These are phyloP conservation scores for Anastrepha obliqua DNA, from an alignment of 1,140 invertebrate species.

Conservation along the genomic window DNA sequence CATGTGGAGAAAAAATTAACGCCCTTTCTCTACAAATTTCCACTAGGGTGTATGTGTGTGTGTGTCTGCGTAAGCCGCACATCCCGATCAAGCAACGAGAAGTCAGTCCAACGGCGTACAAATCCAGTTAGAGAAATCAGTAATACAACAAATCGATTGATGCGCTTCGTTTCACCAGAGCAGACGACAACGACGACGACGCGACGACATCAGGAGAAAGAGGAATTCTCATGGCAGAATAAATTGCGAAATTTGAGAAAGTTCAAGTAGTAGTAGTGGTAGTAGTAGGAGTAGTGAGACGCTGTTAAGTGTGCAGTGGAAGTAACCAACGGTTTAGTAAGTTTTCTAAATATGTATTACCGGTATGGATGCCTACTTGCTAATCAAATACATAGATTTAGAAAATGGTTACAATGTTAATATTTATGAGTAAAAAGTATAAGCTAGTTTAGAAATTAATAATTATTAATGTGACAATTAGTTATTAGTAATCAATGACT, in stretches of 20 bases:
- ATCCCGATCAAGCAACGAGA: neutral
- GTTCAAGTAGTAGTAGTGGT: too few relatives aligned
- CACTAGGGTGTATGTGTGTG: neutral
- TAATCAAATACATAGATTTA: neutral
- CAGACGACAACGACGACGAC: too few relatives aligned
- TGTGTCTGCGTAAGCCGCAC: neutral
- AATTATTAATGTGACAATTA: slow-evolving; percentile 37
- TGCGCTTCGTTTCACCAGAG: too few relatives aligned
- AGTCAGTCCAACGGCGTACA: neutral
- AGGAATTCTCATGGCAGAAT: neutral
- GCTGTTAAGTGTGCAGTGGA: neutral
- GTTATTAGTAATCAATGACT: neutral
- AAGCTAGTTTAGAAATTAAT: neutral
- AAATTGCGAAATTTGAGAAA: neutral
- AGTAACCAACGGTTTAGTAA: neutral
- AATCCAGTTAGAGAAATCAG: too few relatives aligned
- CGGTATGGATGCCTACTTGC: neutral
- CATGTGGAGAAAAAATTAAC: neutral
- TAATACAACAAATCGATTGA: neutral
- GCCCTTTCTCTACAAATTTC: neutral
- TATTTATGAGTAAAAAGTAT: neutral
- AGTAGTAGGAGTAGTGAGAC: neutral
- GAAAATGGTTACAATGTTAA: slow-evolving; percentile 47
- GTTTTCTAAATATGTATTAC: neutral
- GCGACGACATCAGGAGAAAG: neutral